phyloP scores from a whole-genome alignment of 1,140 invertebrate genomes.

The Bombus consobrinus region DNA sequence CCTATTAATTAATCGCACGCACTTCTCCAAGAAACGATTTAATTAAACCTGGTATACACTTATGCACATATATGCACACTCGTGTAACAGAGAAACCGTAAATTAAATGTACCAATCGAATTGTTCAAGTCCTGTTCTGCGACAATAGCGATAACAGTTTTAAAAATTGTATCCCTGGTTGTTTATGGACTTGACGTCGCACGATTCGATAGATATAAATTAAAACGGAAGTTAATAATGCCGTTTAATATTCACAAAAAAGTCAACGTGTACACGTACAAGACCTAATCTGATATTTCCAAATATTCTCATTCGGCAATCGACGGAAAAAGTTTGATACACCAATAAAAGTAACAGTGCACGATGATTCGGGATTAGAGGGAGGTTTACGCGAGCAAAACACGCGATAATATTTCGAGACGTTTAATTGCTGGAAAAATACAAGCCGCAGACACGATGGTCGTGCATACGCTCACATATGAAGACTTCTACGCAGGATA shows the following conservation, averaged over 20 bases:
- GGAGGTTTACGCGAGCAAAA: neutral
- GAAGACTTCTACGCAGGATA: conserved; percentile 53
- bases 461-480: conserved; percentile 30
- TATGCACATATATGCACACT: neutral
- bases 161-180: neutral
- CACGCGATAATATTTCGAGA: conserved; percentile 3
- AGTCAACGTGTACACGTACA: neutral
- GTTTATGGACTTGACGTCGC: neutral
- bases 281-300: neutral
- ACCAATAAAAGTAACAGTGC: neutral
- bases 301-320: neutral
- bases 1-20: neutral
- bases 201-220: too few species aligned
- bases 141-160: neutral
- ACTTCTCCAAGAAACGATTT: conserved; percentile 2
- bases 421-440: conserved; percentile 39
- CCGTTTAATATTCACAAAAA: neutral
- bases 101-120: neutral
- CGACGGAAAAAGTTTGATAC: neutral
- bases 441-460: neutral
- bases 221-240: too few species aligned
- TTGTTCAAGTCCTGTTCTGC: neutral
- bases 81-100: neutral
- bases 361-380: neutral
- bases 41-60: neutral